Base-by-base conservation (phyloP, 2,113 vertebrate species). In the Turdus rufiventris region DNA sequence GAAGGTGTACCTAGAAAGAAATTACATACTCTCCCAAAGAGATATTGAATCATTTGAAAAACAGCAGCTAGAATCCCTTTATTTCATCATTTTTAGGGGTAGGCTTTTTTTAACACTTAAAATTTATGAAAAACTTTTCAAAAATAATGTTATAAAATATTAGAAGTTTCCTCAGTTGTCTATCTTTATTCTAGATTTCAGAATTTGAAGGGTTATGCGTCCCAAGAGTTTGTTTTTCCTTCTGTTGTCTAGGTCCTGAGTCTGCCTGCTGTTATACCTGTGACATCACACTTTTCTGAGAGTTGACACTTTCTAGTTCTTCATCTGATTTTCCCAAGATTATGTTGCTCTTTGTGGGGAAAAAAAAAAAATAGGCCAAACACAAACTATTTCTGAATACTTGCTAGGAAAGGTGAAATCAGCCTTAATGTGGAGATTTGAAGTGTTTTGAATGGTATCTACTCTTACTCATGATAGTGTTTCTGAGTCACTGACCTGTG, bases 301-400 rank as follows among this genome's bases (percentile, higher is more conserved):
- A 43, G 18, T 28, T 71, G 40, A 13, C 17, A 21, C 6, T 43
- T 88, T 38, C 23, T n/a, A 20, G 5, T 3, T 26, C 24, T 78
- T 78, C 16, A 34, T 43, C 26, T 62, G n/a, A 40, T 68, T 56
- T 77, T n/a, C 8, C 15, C 1, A 3, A 82, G 19, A 4, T 50
- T 31, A 33, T 20, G 14, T 29, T 42, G 26, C 4, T 33, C 21
- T 85, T 33, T 58, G 15, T 34, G 53, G 38, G 38, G 38, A 79
- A 10, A 19, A 34, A 36, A 48, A 43, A 43, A 40, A 57, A 53
- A 29, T 29, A 43, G 14, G 2, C 8, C 29, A 47, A 61, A 19
- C 5, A 2, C 7, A 36, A 57, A 28, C 2, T 0, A 5, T 45
- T 45, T 62, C 57, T 0, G 0, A 34, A 28, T 36, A 31, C 7